phyloP scores from a whole-genome alignment of 2,888 invertebrate species.

The Suillia variegata region DNA sequence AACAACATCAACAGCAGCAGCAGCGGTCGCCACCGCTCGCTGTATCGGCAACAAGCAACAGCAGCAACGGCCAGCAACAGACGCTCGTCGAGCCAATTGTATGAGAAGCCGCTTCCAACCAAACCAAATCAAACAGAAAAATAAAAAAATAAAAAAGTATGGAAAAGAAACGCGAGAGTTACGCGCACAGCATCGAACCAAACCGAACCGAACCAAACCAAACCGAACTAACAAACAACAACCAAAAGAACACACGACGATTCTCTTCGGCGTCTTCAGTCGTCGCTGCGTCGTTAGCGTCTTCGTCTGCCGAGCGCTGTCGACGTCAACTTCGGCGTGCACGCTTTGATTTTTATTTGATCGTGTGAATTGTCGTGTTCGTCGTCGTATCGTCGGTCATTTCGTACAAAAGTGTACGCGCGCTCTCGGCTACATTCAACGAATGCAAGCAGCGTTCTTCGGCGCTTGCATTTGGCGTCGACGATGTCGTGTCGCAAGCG shows the following conservation, averaged over 20 bases:
- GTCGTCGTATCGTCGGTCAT: background rate
- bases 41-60: slow-evolving; percentile 4
- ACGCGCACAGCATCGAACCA: slow-evolving; percentile 28
- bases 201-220: slow-evolving; percentile 25
- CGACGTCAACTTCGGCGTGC: background rate
- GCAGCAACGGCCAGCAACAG: slow-evolving; percentile 14
- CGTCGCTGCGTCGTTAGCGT: slow-evolving; percentile 22
- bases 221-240: slow-evolving; percentile 28
- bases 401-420: too few relatives aligned
- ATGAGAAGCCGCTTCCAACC: slow-evolving; percentile 12
- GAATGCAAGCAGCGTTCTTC: too few relatives aligned
- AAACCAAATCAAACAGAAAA: slow-evolving; percentile 33
- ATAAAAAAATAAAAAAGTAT: slow-evolving; percentile 4
- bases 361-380: too few relatives aligned
- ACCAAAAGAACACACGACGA: slow-evolving; percentile 31
- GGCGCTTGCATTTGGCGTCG: background rate
- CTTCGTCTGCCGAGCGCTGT: slow-evolving; percentile 14
- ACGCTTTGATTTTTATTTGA: background rate
- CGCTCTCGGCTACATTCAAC: background rate
- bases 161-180: background rate
- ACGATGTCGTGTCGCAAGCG: background rate
- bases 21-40: slow-evolving; percentile 14
- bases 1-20: slow-evolving; percentile 21
- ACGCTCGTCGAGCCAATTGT: background rate
- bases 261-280: background rate